A percentile compares a stretch with the other conserved stretches of the same genome.
phyloP scores from a whole-genome alignment of 53 echinoderm and acorn worm genomes.

The Apostichopus leukothele region DNA sequence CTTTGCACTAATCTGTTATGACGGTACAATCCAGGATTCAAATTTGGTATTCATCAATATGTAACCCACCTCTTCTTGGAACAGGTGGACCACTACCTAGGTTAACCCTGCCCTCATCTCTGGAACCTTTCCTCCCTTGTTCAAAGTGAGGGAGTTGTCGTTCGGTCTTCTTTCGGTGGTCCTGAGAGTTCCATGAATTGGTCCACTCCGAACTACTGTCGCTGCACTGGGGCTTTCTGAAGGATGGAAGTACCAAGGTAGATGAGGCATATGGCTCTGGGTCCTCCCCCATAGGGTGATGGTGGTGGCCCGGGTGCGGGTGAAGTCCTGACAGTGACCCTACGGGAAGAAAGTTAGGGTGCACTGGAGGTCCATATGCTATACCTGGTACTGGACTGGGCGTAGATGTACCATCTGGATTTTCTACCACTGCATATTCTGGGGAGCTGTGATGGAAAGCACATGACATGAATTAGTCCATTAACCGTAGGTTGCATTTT shows the following conservation, averaged over 20 bases:
- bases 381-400: conserved; percentile 54
- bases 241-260: conserved; percentile 66
- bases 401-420: conserved; percentile 68
- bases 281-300: conserved; percentile 49
- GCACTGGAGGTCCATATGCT: conserved; percentile 44
- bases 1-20: too few relatives aligned
- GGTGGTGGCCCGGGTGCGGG: conserved; percentile 52
- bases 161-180: conserved; percentile 36
- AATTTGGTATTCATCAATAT: too few relatives aligned
- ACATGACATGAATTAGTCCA: not conserved
- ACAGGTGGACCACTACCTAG: conserved; percentile 51
- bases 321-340: conserved; percentile 48
- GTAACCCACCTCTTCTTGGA: conserved; percentile 55
- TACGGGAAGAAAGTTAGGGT: conserved; percentile 24
- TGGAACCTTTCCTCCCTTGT: conserved; percentile 34
- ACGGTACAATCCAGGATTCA: too few relatives aligned
- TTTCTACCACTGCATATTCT: conserved; percentile 92
- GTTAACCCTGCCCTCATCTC: conserved; percentile 38
- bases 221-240: conserved; percentile 55
- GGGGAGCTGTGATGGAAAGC: conserved; percentile 58
- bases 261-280: conserved; percentile 94
- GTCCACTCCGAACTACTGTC: conserved; percentile 68
- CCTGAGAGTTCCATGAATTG: conserved; percentile 60
- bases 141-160: conserved; percentile 1
- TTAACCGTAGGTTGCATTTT: too few relatives aligned